Evolutionary conservation across 1,140 invertebrate genomes (phyloP).

Genomic region (Lordiphosa stackelbergi): DNA sequence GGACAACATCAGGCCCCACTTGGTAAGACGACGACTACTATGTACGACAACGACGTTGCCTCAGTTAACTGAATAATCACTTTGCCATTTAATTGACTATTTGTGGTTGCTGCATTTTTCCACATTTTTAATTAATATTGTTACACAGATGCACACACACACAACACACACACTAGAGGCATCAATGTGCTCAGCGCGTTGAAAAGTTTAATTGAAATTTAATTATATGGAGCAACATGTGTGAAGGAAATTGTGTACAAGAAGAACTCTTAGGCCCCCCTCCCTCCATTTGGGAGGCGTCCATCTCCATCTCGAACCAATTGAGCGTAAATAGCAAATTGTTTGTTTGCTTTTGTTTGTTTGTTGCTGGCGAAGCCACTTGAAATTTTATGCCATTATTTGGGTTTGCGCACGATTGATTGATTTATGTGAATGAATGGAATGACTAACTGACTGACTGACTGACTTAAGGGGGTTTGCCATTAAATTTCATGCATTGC

Average conservation of each 20-base stretch:
- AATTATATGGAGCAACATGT: slow-evolving; percentile 51
- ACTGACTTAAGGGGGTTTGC: slow-evolving; percentile 23
- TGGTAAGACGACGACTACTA: slow-evolving; percentile 17
- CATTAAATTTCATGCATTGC: slow-evolving; percentile 63
- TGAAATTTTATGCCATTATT: slow-evolving; percentile 47
- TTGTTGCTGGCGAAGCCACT: slow-evolving; percentile 40
- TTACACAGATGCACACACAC: slow-evolving; percentile 43
- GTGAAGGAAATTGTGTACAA: slow-evolving; percentile 30
- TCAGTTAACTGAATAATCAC: slow-evolving; percentile 30
- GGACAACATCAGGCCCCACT: slow-evolving; percentile 24
- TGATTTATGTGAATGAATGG: slow-evolving; percentile 48
- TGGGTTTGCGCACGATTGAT: slow-evolving; percentile 53
- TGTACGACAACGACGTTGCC: slow-evolving; percentile 12
- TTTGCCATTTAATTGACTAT: slow-evolving; percentile 57
- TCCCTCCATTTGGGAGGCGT: slow-evolving; percentile 20
- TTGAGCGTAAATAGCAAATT: slow-evolving; percentile 53
- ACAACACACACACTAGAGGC: slow-evolving; percentile 8
- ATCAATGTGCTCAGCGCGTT: slow-evolving; percentile 26
- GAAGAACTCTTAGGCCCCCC: not conserved
- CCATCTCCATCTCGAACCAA: slow-evolving; percentile 33
- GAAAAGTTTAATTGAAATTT: slow-evolving; percentile 71
- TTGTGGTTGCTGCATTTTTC: slow-evolving; percentile 43
- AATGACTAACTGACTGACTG: slow-evolving; percentile 15
- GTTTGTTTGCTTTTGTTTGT: slow-evolving; percentile 49
- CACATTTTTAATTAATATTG: slow-evolving; percentile 69